Evolutionary conservation across 2,797 vertebrate species (phyloP).

Genomic region (Esox masquinongy): DNA sequence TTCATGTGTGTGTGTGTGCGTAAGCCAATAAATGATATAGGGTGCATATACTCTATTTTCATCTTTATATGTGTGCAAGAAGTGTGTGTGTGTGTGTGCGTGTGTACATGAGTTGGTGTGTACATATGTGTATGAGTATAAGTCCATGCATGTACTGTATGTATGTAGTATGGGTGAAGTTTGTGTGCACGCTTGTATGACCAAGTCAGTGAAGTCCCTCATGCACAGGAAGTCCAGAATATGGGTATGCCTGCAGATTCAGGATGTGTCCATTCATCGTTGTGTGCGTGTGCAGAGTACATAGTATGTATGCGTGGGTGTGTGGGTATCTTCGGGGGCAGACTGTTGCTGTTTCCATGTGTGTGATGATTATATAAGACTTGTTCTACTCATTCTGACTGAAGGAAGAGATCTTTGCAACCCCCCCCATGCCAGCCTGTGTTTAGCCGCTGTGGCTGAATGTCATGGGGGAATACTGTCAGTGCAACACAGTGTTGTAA

Average conservation of each 20-base stretch:
- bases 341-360: slow-evolving; percentile 3
- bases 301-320: not conserved
- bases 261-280: slow-evolving; percentile 19
- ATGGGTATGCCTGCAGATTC: not conserved
- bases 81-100: too few species aligned
- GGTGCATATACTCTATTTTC: too few species aligned
- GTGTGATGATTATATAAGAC: slow-evolving; percentile 16
- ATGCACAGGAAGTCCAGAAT: not conserved
- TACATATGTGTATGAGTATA: too few species aligned
- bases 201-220: not conserved
- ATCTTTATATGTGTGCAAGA: too few species aligned
- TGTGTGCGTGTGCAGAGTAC: not conserved
- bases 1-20: not conserved
- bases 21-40: too few species aligned
- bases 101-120: too few species aligned
- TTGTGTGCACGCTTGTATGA: not conserved
- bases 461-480: not conserved
- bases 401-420: not conserved
- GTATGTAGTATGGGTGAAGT: too few species aligned
- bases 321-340: slow-evolving; percentile 5
- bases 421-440: not conserved
- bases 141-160: too few species aligned
- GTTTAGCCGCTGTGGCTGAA: not conserved
- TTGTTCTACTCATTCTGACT: not conserved
- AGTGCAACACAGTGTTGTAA: not conserved